These are phyloP conservation scores for Zapus hudsonius DNA, from an alignment of 2,113 vertebrate species.

Conservation along the genomic window DNA sequence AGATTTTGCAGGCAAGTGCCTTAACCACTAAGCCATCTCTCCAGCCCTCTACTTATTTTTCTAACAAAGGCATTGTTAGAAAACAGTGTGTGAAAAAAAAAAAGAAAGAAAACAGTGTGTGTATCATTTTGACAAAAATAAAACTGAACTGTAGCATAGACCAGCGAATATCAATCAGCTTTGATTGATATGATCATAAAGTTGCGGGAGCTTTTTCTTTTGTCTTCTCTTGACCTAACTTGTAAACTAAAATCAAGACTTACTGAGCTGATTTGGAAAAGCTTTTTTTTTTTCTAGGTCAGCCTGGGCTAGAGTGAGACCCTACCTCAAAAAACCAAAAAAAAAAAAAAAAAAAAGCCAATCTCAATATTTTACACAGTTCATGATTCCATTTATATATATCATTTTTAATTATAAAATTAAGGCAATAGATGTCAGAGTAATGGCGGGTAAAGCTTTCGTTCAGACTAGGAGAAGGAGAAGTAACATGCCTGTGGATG, in stretches of 20 bases:
- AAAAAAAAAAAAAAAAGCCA: background rate
- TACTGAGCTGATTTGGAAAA: slow-evolving; percentile 1
- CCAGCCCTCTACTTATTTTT: no score
- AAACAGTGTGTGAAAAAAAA: no score
- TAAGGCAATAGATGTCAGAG: background rate
- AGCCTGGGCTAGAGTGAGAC: slow-evolving; percentile 14
- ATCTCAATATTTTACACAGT: background rate
- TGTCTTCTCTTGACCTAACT: slow-evolving; percentile 13
- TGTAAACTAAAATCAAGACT: slow-evolving; percentile 51
- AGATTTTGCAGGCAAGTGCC: no score
- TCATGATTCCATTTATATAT: background rate
- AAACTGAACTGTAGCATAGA: background rate
- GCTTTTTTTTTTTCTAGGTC: slow-evolving; percentile 40
- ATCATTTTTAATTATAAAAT: background rate
- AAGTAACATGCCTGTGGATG: background rate
- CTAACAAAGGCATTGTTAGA: background rate
- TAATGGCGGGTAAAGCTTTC: background rate
- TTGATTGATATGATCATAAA: slow-evolving; percentile 13
- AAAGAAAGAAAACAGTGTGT: no score
- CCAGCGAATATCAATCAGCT: background rate
- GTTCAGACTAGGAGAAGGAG: background rate
- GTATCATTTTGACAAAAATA: slow-evolving; percentile 20
- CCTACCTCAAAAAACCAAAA: slow-evolving; percentile 15
- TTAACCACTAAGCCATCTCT: no score
- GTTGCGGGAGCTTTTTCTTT: slow-evolving; percentile 30